A percentile compares a stretch with the other conserved stretches of the same genome.
phyloP scores from a whole-genome alignment of 2,797 vertebrate genomes.

The Protosalanx chinensis region DNA sequence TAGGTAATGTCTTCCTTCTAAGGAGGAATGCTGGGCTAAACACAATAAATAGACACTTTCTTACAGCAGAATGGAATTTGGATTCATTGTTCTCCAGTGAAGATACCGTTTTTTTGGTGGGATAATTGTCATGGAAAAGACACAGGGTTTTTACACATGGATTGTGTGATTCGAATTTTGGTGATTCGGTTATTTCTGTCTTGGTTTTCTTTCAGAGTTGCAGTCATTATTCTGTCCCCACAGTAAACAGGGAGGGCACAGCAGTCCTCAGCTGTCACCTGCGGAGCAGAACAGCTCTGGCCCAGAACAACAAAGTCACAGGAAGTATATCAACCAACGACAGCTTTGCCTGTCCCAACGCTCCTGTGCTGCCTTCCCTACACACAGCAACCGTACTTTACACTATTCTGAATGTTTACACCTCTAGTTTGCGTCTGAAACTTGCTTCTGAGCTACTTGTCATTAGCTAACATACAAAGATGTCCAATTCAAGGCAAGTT shows the following conservation, averaged over 20 bases:
- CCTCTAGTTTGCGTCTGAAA: too few species aligned
- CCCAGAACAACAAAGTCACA: constrained; percentile 48
- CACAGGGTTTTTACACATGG: constrained; percentile 12
- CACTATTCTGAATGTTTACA: too few species aligned
- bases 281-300: constrained; percentile 35
- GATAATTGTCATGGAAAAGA: constrained; percentile 16
- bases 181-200: constrained; percentile 29
- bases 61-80: not conserved
- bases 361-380: not conserved
- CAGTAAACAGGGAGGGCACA: constrained; percentile 21
- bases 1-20: not conserved
- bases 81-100: not conserved
- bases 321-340: not conserved
- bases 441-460: not conserved
- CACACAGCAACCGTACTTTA: not conserved
- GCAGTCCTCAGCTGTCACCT: constrained; percentile 34
- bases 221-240: constrained; percentile 44
- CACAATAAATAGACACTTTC: not conserved
- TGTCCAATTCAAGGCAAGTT: not conserved
- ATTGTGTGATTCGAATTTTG: constrained; percentile 32
- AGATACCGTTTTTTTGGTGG: not conserved
- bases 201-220: constrained; percentile 39
- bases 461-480: not conserved
- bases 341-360: not conserved
- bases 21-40: not conserved